A percentile compares a stretch with the other conserved stretches of the same genome.
Evolutionary conservation across 1,140 invertebrate species (phyloP).

Genomic region (Saxidomus purpurata): DNA sequence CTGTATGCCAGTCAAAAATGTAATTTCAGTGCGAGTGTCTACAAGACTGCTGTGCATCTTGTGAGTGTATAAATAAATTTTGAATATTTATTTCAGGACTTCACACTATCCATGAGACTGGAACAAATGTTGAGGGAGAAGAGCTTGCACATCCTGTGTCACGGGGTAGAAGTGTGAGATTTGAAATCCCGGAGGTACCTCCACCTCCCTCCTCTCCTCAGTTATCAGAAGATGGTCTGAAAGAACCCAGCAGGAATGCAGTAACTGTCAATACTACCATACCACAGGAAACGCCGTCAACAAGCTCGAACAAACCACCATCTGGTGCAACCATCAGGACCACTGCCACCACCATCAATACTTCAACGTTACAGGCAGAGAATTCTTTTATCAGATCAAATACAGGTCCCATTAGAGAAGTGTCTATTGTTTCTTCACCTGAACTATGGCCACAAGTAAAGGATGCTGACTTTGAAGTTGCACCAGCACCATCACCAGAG

Average conservation of each 20-base stretch:
- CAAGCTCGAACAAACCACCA: conserved; percentile 34
- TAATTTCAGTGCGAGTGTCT: no score
- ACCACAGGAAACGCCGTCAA: conserved; percentile 55
- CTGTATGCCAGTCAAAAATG: no score
- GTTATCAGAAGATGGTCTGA: conserved; percentile 49
- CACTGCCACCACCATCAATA: conserved; percentile 46
- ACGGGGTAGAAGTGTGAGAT: conserved; percentile 70
- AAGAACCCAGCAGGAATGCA: conserved; percentile 34
- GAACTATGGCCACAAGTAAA: conserved; percentile 80
- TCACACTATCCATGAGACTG: conserved; percentile 67
- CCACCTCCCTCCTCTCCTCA: conserved; percentile 73
- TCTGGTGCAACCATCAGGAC: conserved; percentile 38
- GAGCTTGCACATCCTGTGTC: conserved; percentile 66
- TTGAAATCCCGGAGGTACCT: conserved; percentile 75
- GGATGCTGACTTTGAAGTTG: conserved; percentile 75
- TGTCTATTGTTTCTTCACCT: conserved; percentile 68
- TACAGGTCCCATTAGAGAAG: conserved; percentile 55
- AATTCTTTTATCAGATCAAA: conserved; percentile 56
- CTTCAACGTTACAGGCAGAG: conserved; percentile 43
- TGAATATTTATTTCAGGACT: conserved; percentile 66
- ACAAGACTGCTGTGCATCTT: no score
- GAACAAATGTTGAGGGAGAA: conserved; percentile 20
- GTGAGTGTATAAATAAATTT: no score
- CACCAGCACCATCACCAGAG: conserved; percentile 55
- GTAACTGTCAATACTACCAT: conserved; percentile 62